These are phyloP conservation scores for Poecilia gillii DNA, from an alignment of 2,797 vertebrate species.

Conservation along the genomic window DNA sequence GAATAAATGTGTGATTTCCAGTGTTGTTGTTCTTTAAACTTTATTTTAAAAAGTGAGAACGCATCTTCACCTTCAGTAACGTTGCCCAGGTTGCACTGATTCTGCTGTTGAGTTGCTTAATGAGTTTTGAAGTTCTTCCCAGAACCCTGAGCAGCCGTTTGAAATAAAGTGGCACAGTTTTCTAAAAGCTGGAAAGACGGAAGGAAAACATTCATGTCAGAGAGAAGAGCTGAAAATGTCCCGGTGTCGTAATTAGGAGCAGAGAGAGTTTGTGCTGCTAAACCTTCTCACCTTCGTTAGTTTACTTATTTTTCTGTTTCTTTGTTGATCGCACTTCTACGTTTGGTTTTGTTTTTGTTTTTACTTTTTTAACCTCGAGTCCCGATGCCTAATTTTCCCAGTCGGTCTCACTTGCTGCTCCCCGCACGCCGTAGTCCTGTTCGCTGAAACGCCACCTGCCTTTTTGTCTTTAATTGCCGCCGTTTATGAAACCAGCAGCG, in stretches of 20 bases:
- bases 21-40: neutral
- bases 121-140: neutral
- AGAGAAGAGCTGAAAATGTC: neutral
- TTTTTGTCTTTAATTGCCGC: neutral
- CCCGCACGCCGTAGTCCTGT: neutral
- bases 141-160: neutral
- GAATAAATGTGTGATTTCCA: neutral
- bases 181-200: neutral
- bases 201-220: neutral
- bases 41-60: neutral
- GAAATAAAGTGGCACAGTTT: neutral
- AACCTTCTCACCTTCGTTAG: neutral
- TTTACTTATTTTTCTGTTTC: neutral
- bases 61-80: neutral
- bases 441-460: neutral
- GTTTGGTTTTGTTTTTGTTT: neutral
- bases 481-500: neutral
- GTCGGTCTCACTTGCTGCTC: neutral
- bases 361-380: neutral
- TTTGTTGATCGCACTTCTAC: neutral
- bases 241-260: neutral
- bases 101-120: neutral
- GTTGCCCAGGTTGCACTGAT: neutral
- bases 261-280: neutral
- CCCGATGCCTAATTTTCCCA: neutral